These are phyloP conservation scores for Mesitornis unicolor DNA, from an alignment of 2,113 vertebrate species.

Conservation along the genomic window DNA sequence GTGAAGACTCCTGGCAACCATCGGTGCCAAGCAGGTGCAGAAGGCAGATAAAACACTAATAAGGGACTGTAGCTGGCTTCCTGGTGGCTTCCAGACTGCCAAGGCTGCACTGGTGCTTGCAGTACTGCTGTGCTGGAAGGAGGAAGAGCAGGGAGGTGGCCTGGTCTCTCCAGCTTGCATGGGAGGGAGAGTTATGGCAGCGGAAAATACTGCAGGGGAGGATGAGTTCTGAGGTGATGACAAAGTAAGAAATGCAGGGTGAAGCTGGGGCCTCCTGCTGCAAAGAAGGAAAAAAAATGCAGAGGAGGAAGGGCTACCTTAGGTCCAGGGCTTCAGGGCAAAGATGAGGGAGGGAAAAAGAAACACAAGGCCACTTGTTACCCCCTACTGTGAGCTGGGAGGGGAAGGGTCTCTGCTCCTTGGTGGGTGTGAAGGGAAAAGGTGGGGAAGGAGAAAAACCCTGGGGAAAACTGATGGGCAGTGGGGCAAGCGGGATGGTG, in stretches of 20 bases:
- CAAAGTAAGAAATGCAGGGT: constrained; percentile 8
- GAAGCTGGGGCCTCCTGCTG: neutral
- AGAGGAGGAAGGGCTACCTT: neutral
- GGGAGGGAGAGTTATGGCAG: neutral
- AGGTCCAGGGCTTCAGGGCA: neutral
- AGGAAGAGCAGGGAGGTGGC: neutral
- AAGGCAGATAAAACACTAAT: neutral
- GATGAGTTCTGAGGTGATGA: neutral
- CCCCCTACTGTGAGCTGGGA: neutral
- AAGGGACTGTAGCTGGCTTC: neutral
- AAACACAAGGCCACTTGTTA: constrained; percentile 23
- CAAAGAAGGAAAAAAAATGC: neutral
- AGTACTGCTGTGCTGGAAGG: neutral
- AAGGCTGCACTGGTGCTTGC: neutral
- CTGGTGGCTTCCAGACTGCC: neutral
- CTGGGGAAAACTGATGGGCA: neutral
- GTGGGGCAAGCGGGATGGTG: neutral
- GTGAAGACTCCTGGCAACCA: neutral
- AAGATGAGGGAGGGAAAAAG: neutral
- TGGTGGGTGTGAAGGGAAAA: neutral
- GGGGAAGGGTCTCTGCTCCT: neutral
- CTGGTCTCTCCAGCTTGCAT: neutral
- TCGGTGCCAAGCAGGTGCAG: neutral
- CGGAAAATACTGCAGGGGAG: neutral
- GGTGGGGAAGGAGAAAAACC: neutral